A percentile compares a stretch with the other conserved stretches of the same genome.
Evolutionary conservation across 2,888 invertebrate species (phyloP).

Genomic region (Subacronicta megacephala): DNA sequence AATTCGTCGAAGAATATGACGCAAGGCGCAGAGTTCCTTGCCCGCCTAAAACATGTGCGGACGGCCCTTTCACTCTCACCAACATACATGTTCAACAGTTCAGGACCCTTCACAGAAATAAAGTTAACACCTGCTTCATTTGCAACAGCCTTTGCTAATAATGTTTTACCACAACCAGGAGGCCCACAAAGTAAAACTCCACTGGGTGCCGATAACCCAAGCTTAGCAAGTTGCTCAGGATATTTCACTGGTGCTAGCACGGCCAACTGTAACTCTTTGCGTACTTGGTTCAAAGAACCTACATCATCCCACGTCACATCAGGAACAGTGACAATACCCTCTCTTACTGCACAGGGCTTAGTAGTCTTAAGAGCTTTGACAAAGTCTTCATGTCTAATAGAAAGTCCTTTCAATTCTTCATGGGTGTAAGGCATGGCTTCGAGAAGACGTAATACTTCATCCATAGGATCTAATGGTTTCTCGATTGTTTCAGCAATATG

Average conservation of each 20-base stretch:
- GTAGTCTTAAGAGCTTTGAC: conserved; percentile 93
- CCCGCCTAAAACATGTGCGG: conserved; percentile 98
- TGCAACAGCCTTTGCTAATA: conserved; percentile 99
- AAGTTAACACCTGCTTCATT: conserved; percentile 99
- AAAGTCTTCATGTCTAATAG: conserved; percentile 94
- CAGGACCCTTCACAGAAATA: conserved; percentile 99
- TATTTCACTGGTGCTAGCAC: conserved; percentile 98
- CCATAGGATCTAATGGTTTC: conserved; percentile 67
- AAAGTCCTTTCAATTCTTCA: conserved; percentile 91
- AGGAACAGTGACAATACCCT: conserved; percentile 99
- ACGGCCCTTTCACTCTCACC: conserved; percentile 99
- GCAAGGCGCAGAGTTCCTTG: conserved; percentile 98
- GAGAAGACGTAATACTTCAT: conserved; percentile 91
- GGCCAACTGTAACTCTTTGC: conserved; percentile 96
- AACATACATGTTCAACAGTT: conserved; percentile 99
- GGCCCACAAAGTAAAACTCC: conserved; percentile 99
- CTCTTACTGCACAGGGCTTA: conserved; percentile 98
- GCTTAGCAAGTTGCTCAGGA: conserved; percentile 93
- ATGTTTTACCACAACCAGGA: conserved; percentile 98
- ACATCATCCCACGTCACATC: conserved; percentile 99
- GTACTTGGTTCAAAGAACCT: conserved; percentile 96
- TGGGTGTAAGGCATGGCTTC: conserved; percentile 91
- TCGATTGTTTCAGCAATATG: conserved; percentile 53
- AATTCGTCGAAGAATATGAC: conserved; percentile 99
- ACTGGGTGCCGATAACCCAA: conserved; percentile 95